A percentile compares a stretch with the other conserved stretches of the same genome.
Evolutionary conservation across 1,140 invertebrate genomes (phyloP).

Genomic region (Harlomillsia oculata): DNA sequence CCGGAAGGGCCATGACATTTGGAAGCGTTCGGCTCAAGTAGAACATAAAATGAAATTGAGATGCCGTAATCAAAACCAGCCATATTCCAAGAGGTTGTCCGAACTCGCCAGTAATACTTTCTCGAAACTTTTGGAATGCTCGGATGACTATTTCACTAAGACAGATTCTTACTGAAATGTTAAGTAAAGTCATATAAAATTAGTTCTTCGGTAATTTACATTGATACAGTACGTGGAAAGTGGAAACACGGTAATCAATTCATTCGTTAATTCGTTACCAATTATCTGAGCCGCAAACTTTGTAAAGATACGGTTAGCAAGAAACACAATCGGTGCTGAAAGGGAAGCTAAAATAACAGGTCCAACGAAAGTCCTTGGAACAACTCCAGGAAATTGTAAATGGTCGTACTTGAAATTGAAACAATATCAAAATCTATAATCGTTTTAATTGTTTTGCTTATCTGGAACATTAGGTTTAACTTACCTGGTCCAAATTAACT

Average conservation of each 20-base stretch:
- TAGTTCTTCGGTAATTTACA: neutral
- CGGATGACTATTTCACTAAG: conserved; percentile 64
- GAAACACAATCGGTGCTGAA: conserved; percentile 61
- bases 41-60: conserved; percentile 97
- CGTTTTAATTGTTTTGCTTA: no score
- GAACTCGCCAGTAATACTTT: conserved; percentile 62
- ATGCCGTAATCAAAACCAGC: conserved; percentile 72
- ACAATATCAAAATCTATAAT: neutral
- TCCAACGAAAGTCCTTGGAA: conserved; percentile 91
- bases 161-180: conserved; percentile 66
- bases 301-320: conserved; percentile 59
- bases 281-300: conserved; percentile 87
- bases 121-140: conserved; percentile 61
- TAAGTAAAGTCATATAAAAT: conserved; percentile 8
- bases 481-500: conserved; percentile 71
- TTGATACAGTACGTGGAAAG: neutral
- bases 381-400: conserved; percentile 94
- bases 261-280: conserved; percentile 69
- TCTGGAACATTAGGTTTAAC: conserved; percentile 7
- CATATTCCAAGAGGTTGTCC: conserved; percentile 66
- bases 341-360: conserved; percentile 72
- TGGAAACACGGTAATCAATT: no score
- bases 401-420: conserved; percentile 82
- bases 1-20: conserved; percentile 85
- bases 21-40: conserved; percentile 89